These are phyloP conservation scores for Sciaenops ocellatus DNA, from an alignment of 2,797 vertebrate species.

Conservation along the genomic window DNA sequence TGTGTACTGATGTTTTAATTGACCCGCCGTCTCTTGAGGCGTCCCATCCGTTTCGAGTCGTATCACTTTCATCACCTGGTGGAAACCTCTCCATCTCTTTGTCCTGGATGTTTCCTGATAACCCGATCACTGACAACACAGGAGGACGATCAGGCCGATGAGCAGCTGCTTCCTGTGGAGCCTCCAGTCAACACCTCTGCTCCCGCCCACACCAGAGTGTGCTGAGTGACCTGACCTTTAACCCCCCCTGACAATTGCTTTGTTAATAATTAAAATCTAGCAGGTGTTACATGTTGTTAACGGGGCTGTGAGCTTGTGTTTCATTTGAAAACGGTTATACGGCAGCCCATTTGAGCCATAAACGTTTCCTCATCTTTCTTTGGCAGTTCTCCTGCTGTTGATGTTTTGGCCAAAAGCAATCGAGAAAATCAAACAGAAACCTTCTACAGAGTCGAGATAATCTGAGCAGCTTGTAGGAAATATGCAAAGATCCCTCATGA, in stretches of 20 bases:
- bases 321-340: neutral
- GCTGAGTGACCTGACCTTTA: conserved; percentile 41
- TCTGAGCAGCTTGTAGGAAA: no score
- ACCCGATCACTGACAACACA: conserved; percentile 33
- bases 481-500: neutral
- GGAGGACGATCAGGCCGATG: conserved; percentile 12
- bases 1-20: neutral
- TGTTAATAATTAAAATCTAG: conserved; percentile 66
- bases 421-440: neutral
- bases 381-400: neutral
- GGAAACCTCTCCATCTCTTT: neutral
- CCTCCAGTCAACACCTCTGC: conserved; percentile 41
- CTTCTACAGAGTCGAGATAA: neutral
- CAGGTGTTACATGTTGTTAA: conserved; percentile 56
- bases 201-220: conserved; percentile 23
- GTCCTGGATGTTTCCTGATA: conserved; percentile 15
- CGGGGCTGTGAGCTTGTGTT: neutral
- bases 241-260: conserved; percentile 36
- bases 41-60: neutral
- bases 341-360: neutral
- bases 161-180: conserved; percentile 75
- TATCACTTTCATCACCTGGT: neutral
- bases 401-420: neutral
- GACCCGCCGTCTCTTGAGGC: rapidly evolving
- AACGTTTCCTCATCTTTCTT: neutral